These are phyloP conservation scores for Cirrhinus mrigala DNA, from an alignment of 2,797 vertebrate genomes.

Conservation along the genomic window DNA sequence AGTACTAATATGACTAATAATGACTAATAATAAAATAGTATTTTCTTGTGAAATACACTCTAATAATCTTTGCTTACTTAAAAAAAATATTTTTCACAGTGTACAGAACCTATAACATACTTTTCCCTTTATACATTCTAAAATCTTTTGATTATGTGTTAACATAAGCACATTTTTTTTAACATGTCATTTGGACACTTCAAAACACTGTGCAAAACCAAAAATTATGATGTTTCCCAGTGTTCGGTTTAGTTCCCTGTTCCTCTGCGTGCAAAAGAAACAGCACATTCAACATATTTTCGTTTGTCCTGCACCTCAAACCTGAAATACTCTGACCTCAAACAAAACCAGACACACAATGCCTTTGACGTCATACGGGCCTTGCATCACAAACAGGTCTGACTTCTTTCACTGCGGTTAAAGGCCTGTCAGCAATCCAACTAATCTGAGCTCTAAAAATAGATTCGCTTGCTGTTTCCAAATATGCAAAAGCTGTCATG, in stretches of 20 bases:
- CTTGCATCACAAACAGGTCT: slow-evolving; percentile 57
- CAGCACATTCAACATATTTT: slow-evolving; percentile 53
- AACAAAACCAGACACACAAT: slow-evolving; percentile 43
- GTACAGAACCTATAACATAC: not conserved
- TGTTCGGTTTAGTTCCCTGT: not conserved
- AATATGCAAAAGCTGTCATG: not conserved
- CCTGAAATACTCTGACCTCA: slow-evolving; percentile 20
- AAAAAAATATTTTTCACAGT: not conserved
- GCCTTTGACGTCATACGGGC: not conserved
- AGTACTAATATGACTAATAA: too few relatives aligned
- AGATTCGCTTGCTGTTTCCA: slow-evolving; percentile 27
- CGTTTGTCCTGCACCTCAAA: slow-evolving; percentile 7
- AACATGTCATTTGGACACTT: too few relatives aligned
- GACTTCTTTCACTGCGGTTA: slow-evolving; percentile 31
- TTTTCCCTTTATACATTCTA: not conserved
- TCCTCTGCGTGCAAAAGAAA: not conserved
- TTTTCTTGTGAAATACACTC: not conserved
- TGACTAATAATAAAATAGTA: too few relatives aligned
- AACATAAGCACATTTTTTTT: not conserved
- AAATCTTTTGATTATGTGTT: not conserved
- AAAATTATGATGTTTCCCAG: not conserved
- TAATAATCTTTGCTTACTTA: not conserved
- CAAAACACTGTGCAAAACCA: not conserved
- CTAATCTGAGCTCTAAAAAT: slow-evolving; percentile 48
- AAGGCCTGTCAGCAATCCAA: not conserved